Conservation (phyloP, 2,888 invertebrate genomes). For the Coronaproctus castanopsis region DNA sequence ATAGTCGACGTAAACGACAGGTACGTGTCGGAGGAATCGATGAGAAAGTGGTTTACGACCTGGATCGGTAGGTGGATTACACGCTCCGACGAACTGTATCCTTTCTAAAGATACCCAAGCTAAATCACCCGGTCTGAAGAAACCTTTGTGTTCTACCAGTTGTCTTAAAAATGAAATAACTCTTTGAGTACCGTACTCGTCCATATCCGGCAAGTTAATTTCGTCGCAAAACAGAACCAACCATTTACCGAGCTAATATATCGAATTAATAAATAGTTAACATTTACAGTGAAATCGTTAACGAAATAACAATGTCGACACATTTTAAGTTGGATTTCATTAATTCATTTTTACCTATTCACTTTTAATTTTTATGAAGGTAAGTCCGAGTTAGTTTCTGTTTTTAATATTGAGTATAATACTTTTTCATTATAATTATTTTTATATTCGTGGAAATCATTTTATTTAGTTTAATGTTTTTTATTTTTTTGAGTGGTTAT, state of each 20-base stretch:
- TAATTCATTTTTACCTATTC: background rate
- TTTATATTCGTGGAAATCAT: too few relatives aligned
- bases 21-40: slow-evolving; percentile 77
- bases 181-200: slow-evolving; percentile 88
- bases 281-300: background rate
- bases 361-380: too few relatives aligned
- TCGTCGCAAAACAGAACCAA: slow-evolving; percentile 98
- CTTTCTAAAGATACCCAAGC: slow-evolving; percentile 93
- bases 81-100: slow-evolving; percentile 98
- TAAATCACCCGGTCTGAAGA: slow-evolving; percentile 58
- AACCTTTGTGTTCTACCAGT: slow-evolving; percentile 86
- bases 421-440: too few relatives aligned
- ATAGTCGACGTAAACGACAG: slow-evolving; percentile 97
- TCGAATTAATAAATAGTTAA: slow-evolving; percentile 1
- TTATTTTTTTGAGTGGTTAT: too few relatives aligned
- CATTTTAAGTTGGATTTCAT: background rate
- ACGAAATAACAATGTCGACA: background rate
- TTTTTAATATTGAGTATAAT: too few relatives aligned
- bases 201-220: slow-evolving; percentile 98
- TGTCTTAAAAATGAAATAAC: slow-evolving; percentile 98
- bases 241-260: slow-evolving; percentile 75
- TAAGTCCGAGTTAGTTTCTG: too few relatives aligned
- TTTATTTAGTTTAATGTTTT: too few relatives aligned
- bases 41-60: slow-evolving; percentile 90
- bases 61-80: slow-evolving; percentile 98